Evolutionary conservation across 2,113 vertebrate genomes (phyloP), one percentile per base, ranked within the genome.

Genomic region (Catharus bicknelli): DNA sequence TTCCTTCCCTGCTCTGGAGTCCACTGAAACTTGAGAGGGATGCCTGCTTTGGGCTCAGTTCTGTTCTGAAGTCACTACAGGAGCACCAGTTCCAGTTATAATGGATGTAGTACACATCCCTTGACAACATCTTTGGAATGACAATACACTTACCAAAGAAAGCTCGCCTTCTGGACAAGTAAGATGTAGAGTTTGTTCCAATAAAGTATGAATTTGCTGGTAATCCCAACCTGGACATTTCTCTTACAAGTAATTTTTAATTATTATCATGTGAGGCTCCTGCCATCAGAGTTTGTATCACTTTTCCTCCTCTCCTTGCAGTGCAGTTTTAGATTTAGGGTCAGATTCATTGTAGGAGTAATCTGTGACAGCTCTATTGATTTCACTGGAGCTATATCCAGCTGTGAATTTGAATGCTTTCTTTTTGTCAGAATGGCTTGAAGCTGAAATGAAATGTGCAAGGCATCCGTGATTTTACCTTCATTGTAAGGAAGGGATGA

Each of bases 341-440:
- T 69, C 32, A 72, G 66, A 74, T 26, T 83, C 62, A 42, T 64
- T 76, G 42, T 32, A 72, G 57, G 50, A 59, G 22, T 68, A 68
- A 90, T 30, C 64, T 84, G 48, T 64, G 76, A 61, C 40, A 55
- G n/a, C n/a, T 75, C 80, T 59, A 27, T 81, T 94, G 72, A 75
- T 90, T 95, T 78, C 64, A 77, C 51, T 2, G 7, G 74, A 69
- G 53, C 38, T 74, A 17, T 58, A 88, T 74, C 87, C 78, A 93
- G 82, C 84, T 93, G 80, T 90, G 90, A 88, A 72, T 84, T 64
- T 72, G 88, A 93, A 89, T 70, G n/a, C n/a, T 77, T 86, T 76
- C 34, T 83, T 90, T 38, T 79, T 82, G 36, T 66, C 6, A 6
- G 42, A 86, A 45, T 23, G 45, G 13, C 45, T 90, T 63, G 29